Evolutionary conservation across 2,888 invertebrate genomes (phyloP).

Genomic region (Idaea dimidiata): DNA sequence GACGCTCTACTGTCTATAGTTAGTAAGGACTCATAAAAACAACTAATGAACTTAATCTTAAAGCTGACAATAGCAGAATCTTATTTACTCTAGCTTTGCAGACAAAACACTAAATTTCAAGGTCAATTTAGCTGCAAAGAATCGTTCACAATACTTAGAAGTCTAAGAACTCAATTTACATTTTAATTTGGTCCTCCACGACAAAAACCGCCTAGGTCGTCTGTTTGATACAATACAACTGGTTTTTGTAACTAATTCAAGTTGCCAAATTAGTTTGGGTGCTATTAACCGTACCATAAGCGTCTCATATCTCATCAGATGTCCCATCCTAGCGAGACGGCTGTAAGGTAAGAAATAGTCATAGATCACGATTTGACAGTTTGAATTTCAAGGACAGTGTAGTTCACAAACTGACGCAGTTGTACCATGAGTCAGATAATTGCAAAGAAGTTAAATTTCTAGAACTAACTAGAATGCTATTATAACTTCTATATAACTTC

Average conservation of each 20-base stretch:
- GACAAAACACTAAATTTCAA: neutral
- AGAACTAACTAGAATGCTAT: too few relatives aligned
- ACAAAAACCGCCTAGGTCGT: slow-evolving; percentile 4
- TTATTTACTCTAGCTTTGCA: too few relatives aligned
- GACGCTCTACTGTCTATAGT: too few relatives aligned
- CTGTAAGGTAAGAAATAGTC: neutral
- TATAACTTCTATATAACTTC: too few relatives aligned
- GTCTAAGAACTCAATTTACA: neutral
- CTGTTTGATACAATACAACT: slow-evolving; percentile 10
- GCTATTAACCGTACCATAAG: slow-evolving; percentile 24
- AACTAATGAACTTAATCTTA: too few relatives aligned
- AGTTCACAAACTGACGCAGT: neutral
- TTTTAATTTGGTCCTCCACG: slow-evolving; percentile 1
- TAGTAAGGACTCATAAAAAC: too few relatives aligned
- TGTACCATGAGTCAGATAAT: neutral
- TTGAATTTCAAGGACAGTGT: neutral
- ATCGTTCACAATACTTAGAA: neutral
- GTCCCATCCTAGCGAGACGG: slow-evolving; percentile 22
- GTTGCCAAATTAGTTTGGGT: slow-evolving; percentile 44
- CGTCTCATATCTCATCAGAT: slow-evolving; percentile 21
- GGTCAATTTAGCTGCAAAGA: neutral
- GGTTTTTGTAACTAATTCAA: slow-evolving; percentile 27
- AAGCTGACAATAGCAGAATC: too few relatives aligned
- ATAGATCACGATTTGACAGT: neutral
- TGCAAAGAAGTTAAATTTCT: too few relatives aligned